phyloP scores from a whole-genome alignment of 2,797 vertebrate species.

The Takifugu ocellatus region DNA sequence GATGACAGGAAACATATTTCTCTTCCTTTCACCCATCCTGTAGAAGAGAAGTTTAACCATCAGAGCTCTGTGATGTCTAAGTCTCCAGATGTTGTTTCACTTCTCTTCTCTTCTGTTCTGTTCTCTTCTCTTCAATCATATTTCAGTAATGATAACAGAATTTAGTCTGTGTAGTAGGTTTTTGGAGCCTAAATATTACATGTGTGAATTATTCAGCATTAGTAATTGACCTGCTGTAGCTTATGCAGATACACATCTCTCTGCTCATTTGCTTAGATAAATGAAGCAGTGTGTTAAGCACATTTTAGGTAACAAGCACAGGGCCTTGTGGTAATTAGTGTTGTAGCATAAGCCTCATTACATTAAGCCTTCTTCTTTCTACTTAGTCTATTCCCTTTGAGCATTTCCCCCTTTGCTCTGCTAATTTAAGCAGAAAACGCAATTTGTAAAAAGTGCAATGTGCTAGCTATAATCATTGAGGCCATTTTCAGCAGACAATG shows the following conservation, averaged over 20 bases:
- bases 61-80: conserved; percentile 79
- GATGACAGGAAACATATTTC: conserved; percentile 98
- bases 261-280: conserved; percentile 62
- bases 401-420: conserved; percentile 34
- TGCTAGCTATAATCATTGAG: conserved; percentile 54
- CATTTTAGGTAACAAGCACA: conserved; percentile 56
- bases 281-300: conserved; percentile 61
- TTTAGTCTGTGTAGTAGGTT: conserved; percentile 31
- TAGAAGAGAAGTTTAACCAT: conserved; percentile 80
- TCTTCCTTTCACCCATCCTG: conserved; percentile 75
- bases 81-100: conserved; percentile 85
- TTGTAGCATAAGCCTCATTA: conserved; percentile 54
- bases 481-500: conserved; percentile 52
- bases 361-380: conserved; percentile 52
- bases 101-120: conserved; percentile 23
- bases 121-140: conserved; percentile 25
- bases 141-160: conserved; percentile 46
- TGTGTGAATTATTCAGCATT: conserved; percentile 65
- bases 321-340: conserved; percentile 66
- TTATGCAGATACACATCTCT: conserved; percentile 66
- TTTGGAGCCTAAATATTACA: conserved; percentile 48
- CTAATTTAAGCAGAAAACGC: conserved; percentile 67
- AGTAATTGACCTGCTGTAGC: conserved; percentile 67
- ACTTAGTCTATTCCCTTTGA: conserved; percentile 62
- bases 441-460: conserved; percentile 50